A percentile compares a stretch with the other conserved stretches of the same genome.
phyloP scores from a whole-genome alignment of 2,113 vertebrate species.

The Protobothrops flavoviridis region DNA sequence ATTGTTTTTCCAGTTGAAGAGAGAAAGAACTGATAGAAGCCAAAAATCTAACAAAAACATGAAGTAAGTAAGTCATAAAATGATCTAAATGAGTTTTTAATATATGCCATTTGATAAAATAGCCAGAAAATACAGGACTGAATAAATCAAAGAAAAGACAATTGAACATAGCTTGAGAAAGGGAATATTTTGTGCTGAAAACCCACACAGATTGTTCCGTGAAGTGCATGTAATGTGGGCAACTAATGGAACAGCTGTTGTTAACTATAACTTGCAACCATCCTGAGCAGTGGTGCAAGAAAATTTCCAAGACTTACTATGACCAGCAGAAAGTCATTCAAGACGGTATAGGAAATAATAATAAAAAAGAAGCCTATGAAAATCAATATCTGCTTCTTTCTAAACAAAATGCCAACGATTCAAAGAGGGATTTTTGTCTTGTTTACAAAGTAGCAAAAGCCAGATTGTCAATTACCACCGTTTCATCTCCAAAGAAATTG shows the following conservation, averaged over 20 bases:
- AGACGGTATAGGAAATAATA: background rate
- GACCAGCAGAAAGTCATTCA: background rate
- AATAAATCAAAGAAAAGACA: background rate
- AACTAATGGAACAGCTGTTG: background rate
- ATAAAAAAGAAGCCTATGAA: background rate
- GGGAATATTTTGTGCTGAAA: background rate
- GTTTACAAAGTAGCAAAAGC: background rate
- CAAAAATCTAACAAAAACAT: background rate
- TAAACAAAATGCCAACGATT: background rate
- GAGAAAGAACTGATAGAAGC: background rate
- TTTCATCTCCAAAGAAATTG: background rate
- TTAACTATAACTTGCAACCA: background rate
- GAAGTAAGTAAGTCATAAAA: background rate
- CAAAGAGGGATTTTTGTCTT: background rate
- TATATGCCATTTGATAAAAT: background rate
- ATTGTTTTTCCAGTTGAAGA: background rate
- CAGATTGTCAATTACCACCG: background rate
- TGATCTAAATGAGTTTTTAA: background rate
- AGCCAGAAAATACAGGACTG: background rate
- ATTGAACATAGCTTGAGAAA: background rate
- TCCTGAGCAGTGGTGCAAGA: background rate
- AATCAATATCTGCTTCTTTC: background rate
- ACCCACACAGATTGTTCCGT: background rate
- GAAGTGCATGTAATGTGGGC: background rate
- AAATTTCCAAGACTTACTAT: background rate